Percentiles rank a stretch among this genome's conserved stretches.
Evolutionary conservation across 1,140 invertebrate genomes (phyloP).

Genomic region (Myzus persicae): DNA sequence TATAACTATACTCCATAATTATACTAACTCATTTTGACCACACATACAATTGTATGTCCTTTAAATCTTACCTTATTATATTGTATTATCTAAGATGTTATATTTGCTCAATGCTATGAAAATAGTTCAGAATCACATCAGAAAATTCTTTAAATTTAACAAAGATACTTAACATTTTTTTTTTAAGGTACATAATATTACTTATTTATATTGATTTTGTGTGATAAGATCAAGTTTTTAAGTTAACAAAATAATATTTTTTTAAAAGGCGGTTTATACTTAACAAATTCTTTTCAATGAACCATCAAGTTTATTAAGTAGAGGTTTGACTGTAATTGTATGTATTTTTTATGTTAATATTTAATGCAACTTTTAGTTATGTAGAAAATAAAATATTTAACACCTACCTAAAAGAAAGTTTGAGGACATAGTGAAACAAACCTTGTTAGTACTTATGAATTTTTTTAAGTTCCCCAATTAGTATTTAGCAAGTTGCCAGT

Average conservation of each 20-base stretch:
- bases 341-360: neutral
- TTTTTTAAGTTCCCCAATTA: neutral
- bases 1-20: neutral
- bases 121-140: too few species aligned
- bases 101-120: too few species aligned
- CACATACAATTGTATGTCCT: neutral
- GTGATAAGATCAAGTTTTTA: too few species aligned
- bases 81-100: neutral
- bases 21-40: neutral
- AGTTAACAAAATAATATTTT: too few species aligned
- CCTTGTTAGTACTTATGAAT: neutral
- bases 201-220: too few species aligned
- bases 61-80: neutral
- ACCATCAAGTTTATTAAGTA: too few species aligned
- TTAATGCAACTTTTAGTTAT: neutral
- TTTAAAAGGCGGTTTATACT: too few species aligned
- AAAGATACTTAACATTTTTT: too few species aligned
- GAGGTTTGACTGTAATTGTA: neutral
- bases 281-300: too few species aligned
- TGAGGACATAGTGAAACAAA: constrained; percentile 35
- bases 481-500: neutral
- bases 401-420: neutral
- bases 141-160: too few species aligned
- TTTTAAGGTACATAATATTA: too few species aligned
- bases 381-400: neutral